phyloP scores from a whole-genome alignment of 1,140 invertebrate genomes.

The Stegodyphus dumicola region DNA sequence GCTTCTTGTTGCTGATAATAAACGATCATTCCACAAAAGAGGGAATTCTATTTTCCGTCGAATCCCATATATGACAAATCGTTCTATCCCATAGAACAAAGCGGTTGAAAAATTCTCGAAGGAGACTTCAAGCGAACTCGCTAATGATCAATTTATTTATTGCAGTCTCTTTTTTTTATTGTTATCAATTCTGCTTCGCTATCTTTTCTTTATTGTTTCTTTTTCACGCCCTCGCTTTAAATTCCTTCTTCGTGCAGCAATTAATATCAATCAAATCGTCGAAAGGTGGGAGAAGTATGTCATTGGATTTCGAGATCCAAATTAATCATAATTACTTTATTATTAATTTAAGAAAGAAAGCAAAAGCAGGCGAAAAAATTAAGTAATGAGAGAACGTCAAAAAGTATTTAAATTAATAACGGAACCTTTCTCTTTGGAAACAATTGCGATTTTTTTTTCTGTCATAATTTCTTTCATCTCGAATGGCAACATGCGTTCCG shows the following conservation, averaged over 20 bases:
- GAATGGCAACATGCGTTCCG: slow-evolving; percentile 51
- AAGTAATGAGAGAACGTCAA: slow-evolving; percentile 58
- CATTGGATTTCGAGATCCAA: slow-evolving; percentile 50
- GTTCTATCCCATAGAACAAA: slow-evolving; percentile 12
- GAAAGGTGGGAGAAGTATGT: slow-evolving; percentile 54
- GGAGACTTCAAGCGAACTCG: slow-evolving; percentile 24
- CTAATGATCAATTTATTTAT: slow-evolving; percentile 59
- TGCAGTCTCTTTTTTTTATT: slow-evolving; percentile 16
- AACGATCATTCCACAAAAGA: background rate
- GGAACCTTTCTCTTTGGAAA: slow-evolving; percentile 43
- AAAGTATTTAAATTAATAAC: slow-evolving; percentile 61
- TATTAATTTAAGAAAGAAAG: slow-evolving; percentile 57
- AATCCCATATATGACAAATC: slow-evolving; percentile 41
- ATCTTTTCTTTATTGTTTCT: background rate
- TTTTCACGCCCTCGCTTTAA: slow-evolving; percentile 13
- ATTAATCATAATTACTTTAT: slow-evolving; percentile 61
- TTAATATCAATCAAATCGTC: slow-evolving; percentile 57
- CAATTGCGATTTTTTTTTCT: slow-evolving; percentile 47
- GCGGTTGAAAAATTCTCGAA: background rate
- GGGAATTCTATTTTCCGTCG: slow-evolving; percentile 4
- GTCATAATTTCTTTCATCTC: slow-evolving; percentile 57
- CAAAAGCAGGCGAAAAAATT: slow-evolving; percentile 40
- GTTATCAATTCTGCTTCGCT: slow-evolving; percentile 38
- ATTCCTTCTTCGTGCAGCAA: slow-evolving; percentile 30
- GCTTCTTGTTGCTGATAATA: background rate